Evolutionary conservation across 2,797 vertebrate species (phyloP).

Genomic region (Schizopygopsis malacanthus): DNA sequence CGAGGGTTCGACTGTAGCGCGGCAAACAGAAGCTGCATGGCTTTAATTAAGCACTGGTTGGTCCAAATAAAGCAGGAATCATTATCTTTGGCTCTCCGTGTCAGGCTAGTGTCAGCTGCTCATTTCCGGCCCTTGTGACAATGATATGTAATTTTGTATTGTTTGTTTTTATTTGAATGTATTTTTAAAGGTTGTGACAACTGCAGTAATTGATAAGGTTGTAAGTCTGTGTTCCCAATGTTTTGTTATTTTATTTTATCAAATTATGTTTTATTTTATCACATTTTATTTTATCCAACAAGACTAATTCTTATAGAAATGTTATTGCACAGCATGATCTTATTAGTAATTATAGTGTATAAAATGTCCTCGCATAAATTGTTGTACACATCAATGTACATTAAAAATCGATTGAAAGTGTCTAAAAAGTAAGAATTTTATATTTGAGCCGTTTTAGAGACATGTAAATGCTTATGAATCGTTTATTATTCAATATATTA

Average conservation of each 20-base stretch:
- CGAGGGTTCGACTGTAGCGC: conserved; percentile 60
- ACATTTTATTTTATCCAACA: background rate
- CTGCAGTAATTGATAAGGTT: background rate
- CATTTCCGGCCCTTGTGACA: conserved; percentile 40
- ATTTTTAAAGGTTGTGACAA: conserved; percentile 9
- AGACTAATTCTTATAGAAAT: background rate
- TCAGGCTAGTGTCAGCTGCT: conserved; percentile 50
- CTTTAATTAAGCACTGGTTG: conserved; percentile 62
- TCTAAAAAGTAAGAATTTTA: background rate
- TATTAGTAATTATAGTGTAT: background rate
- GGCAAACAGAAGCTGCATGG: conserved; percentile 57
- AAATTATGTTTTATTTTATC: background rate
- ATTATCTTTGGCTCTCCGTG: conserved; percentile 50
- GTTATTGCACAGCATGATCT: background rate
- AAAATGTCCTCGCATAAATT: background rate
- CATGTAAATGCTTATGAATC: background rate
- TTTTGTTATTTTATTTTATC: background rate
- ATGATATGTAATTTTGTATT: conserved; percentile 13
- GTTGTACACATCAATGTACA: background rate
- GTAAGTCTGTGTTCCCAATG: background rate
- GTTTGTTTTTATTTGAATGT: background rate
- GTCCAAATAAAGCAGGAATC: conserved; percentile 50
- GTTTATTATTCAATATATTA: background rate
- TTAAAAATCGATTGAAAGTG: background rate
- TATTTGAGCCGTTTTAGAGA: background rate